phyloP scores from a whole-genome alignment of 1,140 invertebrate genomes.

The Zaprionus kolodkinae region DNA sequence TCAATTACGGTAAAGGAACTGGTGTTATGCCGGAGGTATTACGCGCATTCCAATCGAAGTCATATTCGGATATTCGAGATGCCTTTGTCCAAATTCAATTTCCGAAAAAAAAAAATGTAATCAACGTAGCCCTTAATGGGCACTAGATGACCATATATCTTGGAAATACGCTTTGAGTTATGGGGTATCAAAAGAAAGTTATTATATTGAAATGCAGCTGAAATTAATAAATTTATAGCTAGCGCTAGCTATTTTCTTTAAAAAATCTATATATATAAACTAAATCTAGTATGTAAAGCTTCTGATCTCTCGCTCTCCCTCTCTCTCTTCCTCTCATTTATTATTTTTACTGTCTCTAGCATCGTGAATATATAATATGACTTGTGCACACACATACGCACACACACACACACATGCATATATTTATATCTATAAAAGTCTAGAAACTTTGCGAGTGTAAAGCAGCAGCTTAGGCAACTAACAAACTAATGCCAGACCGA shows the following conservation, averaged over 20 bases:
- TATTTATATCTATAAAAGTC: conserved; percentile 54
- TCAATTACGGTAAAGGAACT: conserved; percentile 7
- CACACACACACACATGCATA: not conserved
- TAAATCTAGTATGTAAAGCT: too few relatives aligned
- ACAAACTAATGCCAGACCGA: conserved; percentile 17
- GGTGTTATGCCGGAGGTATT: not conserved
- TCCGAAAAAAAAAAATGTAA: not conserved
- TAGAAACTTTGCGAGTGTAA: conserved; percentile 32
- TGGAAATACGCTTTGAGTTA: not conserved
- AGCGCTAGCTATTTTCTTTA: too few relatives aligned
- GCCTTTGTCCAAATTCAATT: conserved; percentile 21
- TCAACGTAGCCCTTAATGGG: not conserved
- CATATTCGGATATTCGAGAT: not conserved
- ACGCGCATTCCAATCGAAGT: not conserved
- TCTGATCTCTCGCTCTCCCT: too few relatives aligned
- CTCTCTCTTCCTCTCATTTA: not conserved
- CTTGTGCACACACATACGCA: not conserved
- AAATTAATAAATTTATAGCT: too few relatives aligned
- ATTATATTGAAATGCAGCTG: too few relatives aligned
- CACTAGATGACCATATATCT: not conserved
- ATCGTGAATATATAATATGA: not conserved
- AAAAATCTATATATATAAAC: too few relatives aligned
- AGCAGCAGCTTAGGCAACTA: conserved; percentile 41
- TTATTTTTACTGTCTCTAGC: not conserved
- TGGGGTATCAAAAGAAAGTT: not conserved